Percentiles rank a stretch among this genome's conserved stretches.
Evolutionary conservation across 2,113 vertebrate species (phyloP).

Genomic region (Columba janthina): DNA sequence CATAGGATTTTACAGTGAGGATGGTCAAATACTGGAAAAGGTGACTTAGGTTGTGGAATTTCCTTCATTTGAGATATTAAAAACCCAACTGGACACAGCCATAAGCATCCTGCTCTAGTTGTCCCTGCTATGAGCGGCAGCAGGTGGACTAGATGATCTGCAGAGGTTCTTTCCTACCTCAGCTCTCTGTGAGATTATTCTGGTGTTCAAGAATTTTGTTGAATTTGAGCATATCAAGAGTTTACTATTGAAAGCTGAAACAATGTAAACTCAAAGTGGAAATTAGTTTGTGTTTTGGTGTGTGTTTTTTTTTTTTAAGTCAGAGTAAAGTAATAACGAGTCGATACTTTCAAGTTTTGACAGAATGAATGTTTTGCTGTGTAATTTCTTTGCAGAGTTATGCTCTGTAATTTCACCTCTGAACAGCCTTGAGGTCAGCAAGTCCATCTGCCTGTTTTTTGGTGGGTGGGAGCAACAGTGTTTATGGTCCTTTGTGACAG

Average conservation of each 20-base stretch:
- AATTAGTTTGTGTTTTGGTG: not conserved
- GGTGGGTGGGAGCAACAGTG: not conserved
- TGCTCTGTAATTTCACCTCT: not conserved
- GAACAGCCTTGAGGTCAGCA: not conserved
- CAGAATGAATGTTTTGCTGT: not conserved
- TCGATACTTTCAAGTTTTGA: not conserved
- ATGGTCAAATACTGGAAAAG: not conserved
- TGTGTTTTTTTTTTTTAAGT: not conserved
- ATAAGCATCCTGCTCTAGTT: not conserved
- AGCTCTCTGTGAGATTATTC: not conserved
- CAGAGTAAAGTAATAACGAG: not conserved
- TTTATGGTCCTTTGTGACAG: not conserved
- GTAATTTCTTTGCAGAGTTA: not conserved
- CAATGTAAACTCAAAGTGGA: not conserved
- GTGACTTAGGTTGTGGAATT: not conserved
- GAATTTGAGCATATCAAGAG: not conserved
- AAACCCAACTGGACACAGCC: not conserved
- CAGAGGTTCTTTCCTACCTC: not conserved
- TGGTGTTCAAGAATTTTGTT: not conserved
- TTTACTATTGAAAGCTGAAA: not conserved
- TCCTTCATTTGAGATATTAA: not conserved
- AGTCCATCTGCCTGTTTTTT: not conserved
- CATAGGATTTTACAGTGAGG: not conserved
- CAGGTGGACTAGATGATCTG: not conserved
- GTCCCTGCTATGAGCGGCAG: accelerated